These are phyloP conservation scores for Chiroxiphia lanceolata DNA, from an alignment of 2,797 vertebrate genomes.

Conservation along the genomic window DNA sequence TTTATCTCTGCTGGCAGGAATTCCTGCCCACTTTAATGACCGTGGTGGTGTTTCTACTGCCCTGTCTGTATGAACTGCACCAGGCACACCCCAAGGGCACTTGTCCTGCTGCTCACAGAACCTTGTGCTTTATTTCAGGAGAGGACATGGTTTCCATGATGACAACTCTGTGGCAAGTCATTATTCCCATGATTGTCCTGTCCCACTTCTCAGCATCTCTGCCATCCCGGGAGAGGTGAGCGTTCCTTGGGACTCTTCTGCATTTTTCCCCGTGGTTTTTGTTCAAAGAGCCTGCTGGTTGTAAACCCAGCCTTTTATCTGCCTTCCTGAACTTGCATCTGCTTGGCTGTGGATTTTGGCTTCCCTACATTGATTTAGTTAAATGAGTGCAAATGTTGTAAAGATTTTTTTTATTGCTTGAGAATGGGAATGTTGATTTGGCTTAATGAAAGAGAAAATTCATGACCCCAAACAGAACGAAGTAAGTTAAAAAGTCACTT, in stretches of 20 bases:
- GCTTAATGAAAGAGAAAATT: background rate
- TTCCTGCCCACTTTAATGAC: background rate
- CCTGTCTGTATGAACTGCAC: background rate
- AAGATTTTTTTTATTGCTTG: background rate
- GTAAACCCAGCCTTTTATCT: background rate
- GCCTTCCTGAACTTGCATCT: background rate
- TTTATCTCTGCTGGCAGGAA: background rate
- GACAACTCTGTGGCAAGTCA: conserved; percentile 18
- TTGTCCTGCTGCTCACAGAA: background rate
- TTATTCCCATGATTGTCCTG: conserved; percentile 42
- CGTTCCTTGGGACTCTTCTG: background rate
- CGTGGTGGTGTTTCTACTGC: background rate
- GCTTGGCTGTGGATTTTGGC: background rate
- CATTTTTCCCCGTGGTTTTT: background rate
- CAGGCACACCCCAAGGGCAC: background rate
- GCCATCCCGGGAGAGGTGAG: conserved; percentile 53
- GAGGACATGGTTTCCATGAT: conserved; percentile 1
- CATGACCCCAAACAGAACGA: background rate
- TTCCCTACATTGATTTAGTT: background rate
- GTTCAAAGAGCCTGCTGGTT: background rate
- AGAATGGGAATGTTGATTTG: background rate
- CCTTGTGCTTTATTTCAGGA: background rate
- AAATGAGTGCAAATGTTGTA: background rate
- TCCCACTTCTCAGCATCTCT: conserved; percentile 46
- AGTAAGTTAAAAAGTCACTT: background rate